A percentile compares a stretch with the other conserved stretches of the same genome.
Conservation (phyloP, 92 coral and sea anemone genomes). For the Epizoanthus scotinus region DNA sequence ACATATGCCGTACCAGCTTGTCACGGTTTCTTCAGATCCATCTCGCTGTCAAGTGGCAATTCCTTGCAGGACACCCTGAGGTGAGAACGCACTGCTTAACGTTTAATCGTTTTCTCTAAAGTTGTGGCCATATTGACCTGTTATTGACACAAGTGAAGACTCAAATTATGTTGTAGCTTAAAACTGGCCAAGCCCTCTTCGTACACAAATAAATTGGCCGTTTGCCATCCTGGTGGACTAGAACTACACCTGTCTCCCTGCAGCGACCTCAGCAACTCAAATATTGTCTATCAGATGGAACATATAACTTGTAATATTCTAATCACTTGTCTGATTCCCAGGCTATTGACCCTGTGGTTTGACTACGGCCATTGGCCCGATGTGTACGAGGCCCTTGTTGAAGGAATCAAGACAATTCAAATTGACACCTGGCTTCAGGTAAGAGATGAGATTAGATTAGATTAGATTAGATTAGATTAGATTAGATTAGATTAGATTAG, state of each 20-base stretch:
- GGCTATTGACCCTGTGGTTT: conserved; percentile 92
- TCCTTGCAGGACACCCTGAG: conserved; percentile 97
- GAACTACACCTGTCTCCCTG: too few relatives aligned
- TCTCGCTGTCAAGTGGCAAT: conserved; percentile 94
- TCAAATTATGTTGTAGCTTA: too few relatives aligned
- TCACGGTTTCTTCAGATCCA: conserved; percentile 97
- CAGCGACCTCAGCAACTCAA: too few relatives aligned
- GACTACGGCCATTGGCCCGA: conserved; percentile 94
- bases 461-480: too few relatives aligned
- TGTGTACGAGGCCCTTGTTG: conserved; percentile 95
- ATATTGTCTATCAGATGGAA: too few relatives aligned
- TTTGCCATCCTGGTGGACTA: too few relatives aligned
- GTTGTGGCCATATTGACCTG: too few relatives aligned
- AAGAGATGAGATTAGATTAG: neutral
- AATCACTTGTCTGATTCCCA: neutral
- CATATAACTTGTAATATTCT: too few relatives aligned
- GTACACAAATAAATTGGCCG: too few relatives aligned
- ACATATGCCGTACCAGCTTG: conserved; percentile 96
- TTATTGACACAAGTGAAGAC: too few relatives aligned
- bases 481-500: too few relatives aligned
- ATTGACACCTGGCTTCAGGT: conserved; percentile 97
- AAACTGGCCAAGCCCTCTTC: too few relatives aligned
- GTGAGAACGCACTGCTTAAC: neutral
- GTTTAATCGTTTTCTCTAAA: neutral
- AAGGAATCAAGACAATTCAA: conserved; percentile 97